Evolutionary conservation across 2,113 vertebrate species (phyloP).

Genomic region (Hemicordylus capensis): DNA sequence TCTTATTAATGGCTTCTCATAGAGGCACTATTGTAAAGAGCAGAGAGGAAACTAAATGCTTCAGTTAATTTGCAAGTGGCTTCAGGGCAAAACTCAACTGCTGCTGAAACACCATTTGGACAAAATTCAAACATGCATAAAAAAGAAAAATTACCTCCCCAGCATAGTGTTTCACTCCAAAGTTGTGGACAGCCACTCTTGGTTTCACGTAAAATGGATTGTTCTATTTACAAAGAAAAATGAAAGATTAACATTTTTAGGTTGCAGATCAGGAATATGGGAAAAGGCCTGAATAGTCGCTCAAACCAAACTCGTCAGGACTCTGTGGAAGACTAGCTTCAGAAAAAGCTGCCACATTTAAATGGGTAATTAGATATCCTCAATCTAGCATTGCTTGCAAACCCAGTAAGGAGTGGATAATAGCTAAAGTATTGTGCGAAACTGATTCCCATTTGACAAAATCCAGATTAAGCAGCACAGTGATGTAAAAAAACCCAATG

Average conservation of each 20-base stretch:
- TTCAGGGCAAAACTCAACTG: constrained; percentile 55
- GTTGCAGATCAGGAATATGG: neutral
- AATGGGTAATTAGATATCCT: constrained; percentile 43
- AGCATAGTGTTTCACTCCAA: constrained; percentile 95
- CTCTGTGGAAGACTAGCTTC: constrained; percentile 25
- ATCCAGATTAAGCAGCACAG: constrained; percentile 17
- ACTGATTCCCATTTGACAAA: constrained; percentile 41
- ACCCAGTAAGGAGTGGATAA: constrained; percentile 28
- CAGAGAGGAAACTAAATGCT: constrained; percentile 36
- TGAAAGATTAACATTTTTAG: neutral
- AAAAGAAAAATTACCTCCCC: constrained; percentile 87
- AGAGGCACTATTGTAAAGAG: neutral
- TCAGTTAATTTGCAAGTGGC: constrained; percentile 31
- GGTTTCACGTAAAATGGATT: constrained; percentile 97
- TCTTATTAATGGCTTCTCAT: constrained; percentile 35
- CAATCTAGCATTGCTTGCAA: constrained; percentile 48
- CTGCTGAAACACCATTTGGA: constrained; percentile 52
- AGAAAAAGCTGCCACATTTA: constrained; percentile 37
- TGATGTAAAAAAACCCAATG: neutral
- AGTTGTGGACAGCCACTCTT: constrained; percentile 91
- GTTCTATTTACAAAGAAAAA: constrained; percentile 78
- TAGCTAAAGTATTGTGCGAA: constrained; percentile 42
- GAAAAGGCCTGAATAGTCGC: constrained; percentile 16
- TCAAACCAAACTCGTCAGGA: constrained; percentile 32
- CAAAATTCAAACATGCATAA: constrained; percentile 57